phyloP scores from a whole-genome alignment of 2,888 invertebrate species.

The Leptopilina drosophilae region DNA sequence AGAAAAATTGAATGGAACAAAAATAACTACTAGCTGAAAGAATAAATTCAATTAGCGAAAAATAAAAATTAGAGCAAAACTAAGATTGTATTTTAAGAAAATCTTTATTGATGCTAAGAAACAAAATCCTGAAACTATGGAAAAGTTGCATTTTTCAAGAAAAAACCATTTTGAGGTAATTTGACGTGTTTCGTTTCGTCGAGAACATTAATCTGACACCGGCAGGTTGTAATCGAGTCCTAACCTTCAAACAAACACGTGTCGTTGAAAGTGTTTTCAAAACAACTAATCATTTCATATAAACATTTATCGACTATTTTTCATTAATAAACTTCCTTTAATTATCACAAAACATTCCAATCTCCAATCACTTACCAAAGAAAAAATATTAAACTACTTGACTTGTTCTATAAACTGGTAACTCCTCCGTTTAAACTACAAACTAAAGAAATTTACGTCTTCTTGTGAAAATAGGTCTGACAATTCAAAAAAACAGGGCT shows the following conservation, averaged over 20 bases:
- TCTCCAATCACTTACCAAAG: neutral
- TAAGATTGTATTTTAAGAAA: neutral
- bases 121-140: neutral
- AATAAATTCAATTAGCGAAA: neutral
- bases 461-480: slow-evolving; percentile 27
- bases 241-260: slow-evolving; percentile 32
- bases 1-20: too few relatives aligned
- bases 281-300: neutral
- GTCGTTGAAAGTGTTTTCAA: neutral
- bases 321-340: neutral
- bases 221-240: neutral
- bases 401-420: neutral
- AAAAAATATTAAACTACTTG: neutral
- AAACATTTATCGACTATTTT: neutral
- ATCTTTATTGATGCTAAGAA: neutral
- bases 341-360: slow-evolving; percentile 7
- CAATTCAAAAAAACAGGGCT: slow-evolving; percentile 41
- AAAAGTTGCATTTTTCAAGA: neutral
- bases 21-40: too few relatives aligned
- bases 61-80: neutral
- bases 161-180: neutral
- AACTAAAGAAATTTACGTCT: too few relatives aligned
- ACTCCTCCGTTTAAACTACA: neutral
- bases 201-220: neutral
- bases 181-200: slow-evolving; percentile 11